Evolutionary conservation across 2,888 invertebrate genomes (phyloP), one percentile per base, ranked within the genome.

Genomic region (Plebejus melissa): DNA sequence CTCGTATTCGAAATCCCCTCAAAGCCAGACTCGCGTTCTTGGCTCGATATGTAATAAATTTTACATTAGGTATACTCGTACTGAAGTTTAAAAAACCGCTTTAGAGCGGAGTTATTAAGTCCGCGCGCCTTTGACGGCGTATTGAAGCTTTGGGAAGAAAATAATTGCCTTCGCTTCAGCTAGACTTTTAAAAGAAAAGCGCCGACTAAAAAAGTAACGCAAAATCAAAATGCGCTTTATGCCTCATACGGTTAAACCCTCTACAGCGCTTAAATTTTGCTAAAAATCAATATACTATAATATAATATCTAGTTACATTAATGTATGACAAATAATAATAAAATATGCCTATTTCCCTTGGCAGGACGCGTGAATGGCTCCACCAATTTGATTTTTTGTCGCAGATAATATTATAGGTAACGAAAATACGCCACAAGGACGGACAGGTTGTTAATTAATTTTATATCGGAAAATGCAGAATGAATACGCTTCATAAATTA

Each of bases 151-250:
- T 77, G 76, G 76, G 78, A 77, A 77, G 78, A 76, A 80, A 79
- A 77, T 80, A 80, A 79, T 79, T 80, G 80, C 79, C 79, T 77
- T 76, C 76, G 76, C 77, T 76, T 77, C 76, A 78, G 78, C 76
- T 76, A 72, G 57, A 75, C 75, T 77, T 79, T 76, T 76, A 74
- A 80, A 78, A 79, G 79, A 78, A 76, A 76, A 69, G 72, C 38
- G 65, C 32, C 65, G 69, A 69, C 60, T 54, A 74, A 71, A 28
- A 65, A 74, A 76, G 69, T 57, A 69, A 75, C 57, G 69, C 57
- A 22, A 70, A 69, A 58, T 57, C 70, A 75, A 75, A 75, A 41
- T 57, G 75, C 41, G 70, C 69, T 70, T 71, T 58, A 75, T 75
- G 32, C 71, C 70, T 58, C 75, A 75, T 58, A 58, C 50, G 72